Conservation (phyloP, 2,888 invertebrate species). For the Mesochorus sp. region DNA sequence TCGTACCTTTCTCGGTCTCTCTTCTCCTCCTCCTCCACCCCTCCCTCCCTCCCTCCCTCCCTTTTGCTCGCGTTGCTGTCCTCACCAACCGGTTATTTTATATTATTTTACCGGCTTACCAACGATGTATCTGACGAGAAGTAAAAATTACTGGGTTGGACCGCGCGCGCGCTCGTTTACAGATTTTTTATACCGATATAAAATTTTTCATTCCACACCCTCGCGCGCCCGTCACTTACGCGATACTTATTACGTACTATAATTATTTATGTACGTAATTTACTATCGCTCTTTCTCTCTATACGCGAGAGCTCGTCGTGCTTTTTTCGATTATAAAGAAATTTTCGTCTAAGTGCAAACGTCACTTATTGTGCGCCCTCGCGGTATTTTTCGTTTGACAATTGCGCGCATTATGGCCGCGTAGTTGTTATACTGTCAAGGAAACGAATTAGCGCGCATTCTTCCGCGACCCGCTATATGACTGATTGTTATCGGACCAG, state of each 20-base stretch:
- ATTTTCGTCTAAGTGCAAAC: slow-evolving; percentile 27
- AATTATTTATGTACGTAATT: not conserved
- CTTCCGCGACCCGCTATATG: not conserved
- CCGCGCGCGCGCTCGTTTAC: not conserved
- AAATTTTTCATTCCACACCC: too few relatives aligned
- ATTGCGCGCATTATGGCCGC: not conserved
- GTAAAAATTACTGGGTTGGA: slow-evolving; percentile 11
- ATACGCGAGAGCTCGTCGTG: too few relatives aligned
- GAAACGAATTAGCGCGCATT: slow-evolving; percentile 31
- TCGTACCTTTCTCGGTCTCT: too few relatives aligned
- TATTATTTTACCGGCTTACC: slow-evolving; percentile 19
- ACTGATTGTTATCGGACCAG: slow-evolving; percentile 24
- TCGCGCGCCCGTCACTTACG: not conserved
- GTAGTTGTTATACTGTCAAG: not conserved
- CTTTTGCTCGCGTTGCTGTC: slow-evolving; percentile 10
- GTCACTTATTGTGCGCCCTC: slow-evolving; percentile 27
- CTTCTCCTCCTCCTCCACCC: too few relatives aligned
- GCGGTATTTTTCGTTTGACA: slow-evolving; percentile 13
- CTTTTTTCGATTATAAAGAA: too few relatives aligned
- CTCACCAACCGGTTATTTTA: slow-evolving; percentile 33
- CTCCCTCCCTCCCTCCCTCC: not conserved
- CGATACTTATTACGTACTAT: too few relatives aligned
- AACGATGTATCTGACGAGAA: not conserved
- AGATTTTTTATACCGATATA: slow-evolving; percentile 5
- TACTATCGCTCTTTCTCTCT: not conserved